These are phyloP conservation scores for Ctenochaetus hawaiiensis DNA, from an alignment of 2,797 vertebrate genomes.

Conservation along the genomic window DNA sequence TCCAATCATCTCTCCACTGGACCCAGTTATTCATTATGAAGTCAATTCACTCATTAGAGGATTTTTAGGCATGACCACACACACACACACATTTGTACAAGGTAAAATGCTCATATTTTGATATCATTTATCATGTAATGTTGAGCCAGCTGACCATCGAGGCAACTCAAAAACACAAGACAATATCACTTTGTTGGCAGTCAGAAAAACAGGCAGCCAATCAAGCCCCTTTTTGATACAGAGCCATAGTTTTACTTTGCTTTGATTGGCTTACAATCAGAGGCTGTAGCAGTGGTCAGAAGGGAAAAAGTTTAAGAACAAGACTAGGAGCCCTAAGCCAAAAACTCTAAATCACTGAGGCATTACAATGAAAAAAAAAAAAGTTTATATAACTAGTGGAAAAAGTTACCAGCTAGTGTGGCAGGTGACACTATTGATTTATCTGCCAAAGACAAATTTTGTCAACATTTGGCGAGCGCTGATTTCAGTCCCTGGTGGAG, in stretches of 20 bases:
- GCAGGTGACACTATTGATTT: constrained; percentile 54
- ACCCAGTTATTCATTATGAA: neutral
- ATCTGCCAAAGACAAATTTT: constrained; percentile 30
- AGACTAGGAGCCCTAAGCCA: constrained; percentile 4
- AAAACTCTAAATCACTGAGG: constrained; percentile 24
- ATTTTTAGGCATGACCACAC: neutral
- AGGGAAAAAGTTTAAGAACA: constrained; percentile 29
- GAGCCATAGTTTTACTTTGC: constrained; percentile 29
- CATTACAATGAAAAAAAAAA: constrained; percentile 29
- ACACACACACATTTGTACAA: neutral
- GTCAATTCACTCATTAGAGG: neutral
- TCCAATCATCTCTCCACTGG: neutral
- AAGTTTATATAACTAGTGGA: neutral
- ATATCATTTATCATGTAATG: constrained; percentile 2
- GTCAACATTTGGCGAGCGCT: constrained; percentile 28
- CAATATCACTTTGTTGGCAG: constrained; percentile 16
- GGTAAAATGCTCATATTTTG: constrained; percentile 23
- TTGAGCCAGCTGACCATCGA: constrained; percentile 12
- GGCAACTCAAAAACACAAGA: constrained; percentile 7
- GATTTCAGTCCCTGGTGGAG: constrained; percentile 30
- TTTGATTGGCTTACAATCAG: constrained; percentile 50
- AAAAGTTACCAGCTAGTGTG: constrained; percentile 12
- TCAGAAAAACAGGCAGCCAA: constrained; percentile 30
- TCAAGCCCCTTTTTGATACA: constrained; percentile 32
- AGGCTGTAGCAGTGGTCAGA: constrained; percentile 23